These are phyloP conservation scores for Megalonaias nervosa DNA, from an alignment of 1,140 invertebrate genomes.

Conservation along the genomic window DNA sequence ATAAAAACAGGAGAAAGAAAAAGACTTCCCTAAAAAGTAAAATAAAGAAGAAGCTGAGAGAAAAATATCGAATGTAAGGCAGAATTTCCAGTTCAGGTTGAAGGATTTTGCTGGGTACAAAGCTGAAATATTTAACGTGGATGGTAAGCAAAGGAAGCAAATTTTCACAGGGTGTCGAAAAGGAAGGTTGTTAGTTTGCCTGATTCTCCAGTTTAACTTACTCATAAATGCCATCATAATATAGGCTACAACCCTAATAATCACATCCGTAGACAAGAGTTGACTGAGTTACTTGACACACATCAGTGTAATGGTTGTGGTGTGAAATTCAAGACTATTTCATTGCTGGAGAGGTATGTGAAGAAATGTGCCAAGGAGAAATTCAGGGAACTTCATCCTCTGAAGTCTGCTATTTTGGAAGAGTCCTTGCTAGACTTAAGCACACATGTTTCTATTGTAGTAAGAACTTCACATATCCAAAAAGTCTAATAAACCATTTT, in stretches of 20 bases:
- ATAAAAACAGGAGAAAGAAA: too few species aligned
- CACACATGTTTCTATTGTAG: constrained; percentile 55
- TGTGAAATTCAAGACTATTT: constrained; percentile 56
- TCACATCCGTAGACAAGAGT: constrained; percentile 56
- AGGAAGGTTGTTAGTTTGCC: constrained; percentile 29
- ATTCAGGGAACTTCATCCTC: constrained; percentile 48
- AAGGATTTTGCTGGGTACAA: too few species aligned
- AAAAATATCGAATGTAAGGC: too few species aligned
- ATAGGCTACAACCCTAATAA: constrained; percentile 56
- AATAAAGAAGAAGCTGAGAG: too few species aligned
- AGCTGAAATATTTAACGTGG: too few species aligned
- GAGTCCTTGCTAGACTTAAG: constrained; percentile 29
- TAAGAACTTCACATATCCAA: constrained; percentile 57
- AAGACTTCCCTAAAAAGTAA: too few species aligned
- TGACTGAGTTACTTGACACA: constrained; percentile 51
- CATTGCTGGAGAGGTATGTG: constrained; percentile 58
- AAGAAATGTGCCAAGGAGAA: constrained; percentile 58
- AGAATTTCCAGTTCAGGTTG: too few species aligned
- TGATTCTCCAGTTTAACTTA: constrained; percentile 30
- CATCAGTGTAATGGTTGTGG: constrained; percentile 61
- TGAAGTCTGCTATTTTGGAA: constrained; percentile 27
- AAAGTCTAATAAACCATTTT: constrained; percentile 55
- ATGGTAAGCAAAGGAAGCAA: constrained; percentile 1
- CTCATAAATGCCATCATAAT: constrained; percentile 28
- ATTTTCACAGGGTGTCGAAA: constrained; percentile 28